phyloP scores from a whole-genome alignment of 2,888 invertebrate genomes.

The Mimumesa dahlbomi region DNA sequence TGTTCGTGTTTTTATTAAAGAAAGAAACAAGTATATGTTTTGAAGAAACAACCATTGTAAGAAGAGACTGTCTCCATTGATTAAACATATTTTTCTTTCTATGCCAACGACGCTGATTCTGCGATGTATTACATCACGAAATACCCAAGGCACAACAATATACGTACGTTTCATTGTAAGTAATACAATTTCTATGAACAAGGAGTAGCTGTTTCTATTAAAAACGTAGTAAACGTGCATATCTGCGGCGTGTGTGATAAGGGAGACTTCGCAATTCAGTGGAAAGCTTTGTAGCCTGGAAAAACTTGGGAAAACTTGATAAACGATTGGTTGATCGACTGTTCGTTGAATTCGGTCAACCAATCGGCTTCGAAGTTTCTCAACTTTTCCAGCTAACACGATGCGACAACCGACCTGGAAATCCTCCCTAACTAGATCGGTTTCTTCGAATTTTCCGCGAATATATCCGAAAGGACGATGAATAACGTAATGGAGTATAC shows the following conservation, averaged over 20 bases:
- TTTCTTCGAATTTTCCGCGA: slow-evolving; percentile 39
- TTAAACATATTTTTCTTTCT: slow-evolving; percentile 58
- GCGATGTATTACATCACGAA: slow-evolving; percentile 36
- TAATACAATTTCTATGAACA: slow-evolving; percentile 19
- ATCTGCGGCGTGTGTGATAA: slow-evolving; percentile 27
- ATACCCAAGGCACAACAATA: slow-evolving; percentile 16
- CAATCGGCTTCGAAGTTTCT: slow-evolving; percentile 22
- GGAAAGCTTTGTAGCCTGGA: slow-evolving; percentile 20
- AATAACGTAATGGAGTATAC: no score
- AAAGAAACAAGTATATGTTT: no score
- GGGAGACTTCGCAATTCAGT: slow-evolving; percentile 21
- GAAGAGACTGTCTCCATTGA: slow-evolving; percentile 49
- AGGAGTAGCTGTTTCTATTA: slow-evolving; percentile 20
- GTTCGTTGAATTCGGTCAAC: slow-evolving; percentile 29
- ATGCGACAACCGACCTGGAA: slow-evolving; percentile 21
- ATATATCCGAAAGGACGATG: slow-evolving; percentile 14
- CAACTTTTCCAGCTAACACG: slow-evolving; percentile 18
- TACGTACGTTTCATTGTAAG: slow-evolving; percentile 15
- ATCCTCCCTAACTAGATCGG: slow-evolving; percentile 23
- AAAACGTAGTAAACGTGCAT: slow-evolving; percentile 27
- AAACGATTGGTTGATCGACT: slow-evolving; percentile 38
- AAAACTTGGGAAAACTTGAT: slow-evolving; percentile 42
- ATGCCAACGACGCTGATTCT: slow-evolving; percentile 50
- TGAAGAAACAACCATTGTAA: slow-evolving; percentile 40
- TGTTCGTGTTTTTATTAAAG: no score